phyloP scores from a whole-genome alignment of 2,113 vertebrate species.

The Galbula dea region DNA sequence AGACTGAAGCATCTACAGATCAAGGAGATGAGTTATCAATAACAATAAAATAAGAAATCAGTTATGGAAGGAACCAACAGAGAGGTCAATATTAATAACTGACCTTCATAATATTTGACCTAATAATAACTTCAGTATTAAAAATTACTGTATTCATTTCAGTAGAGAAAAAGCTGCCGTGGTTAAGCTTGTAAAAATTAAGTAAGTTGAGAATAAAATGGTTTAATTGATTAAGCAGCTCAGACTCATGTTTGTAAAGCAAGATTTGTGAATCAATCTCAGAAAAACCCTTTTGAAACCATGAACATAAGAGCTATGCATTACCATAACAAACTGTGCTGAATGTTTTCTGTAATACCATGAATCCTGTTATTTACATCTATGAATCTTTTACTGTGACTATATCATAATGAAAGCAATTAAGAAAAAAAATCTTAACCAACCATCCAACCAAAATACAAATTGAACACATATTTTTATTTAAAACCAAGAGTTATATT shows the following conservation, averaged over 20 bases:
- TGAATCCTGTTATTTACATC: not conserved
- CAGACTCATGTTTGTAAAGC: not conserved
- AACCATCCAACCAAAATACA: not conserved
- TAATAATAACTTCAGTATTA: not conserved
- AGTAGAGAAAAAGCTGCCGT: not conserved
- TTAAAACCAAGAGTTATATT: not conserved
- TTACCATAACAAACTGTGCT: not conserved
- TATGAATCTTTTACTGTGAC: not conserved
- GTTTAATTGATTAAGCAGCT: not conserved
- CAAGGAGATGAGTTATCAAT: not conserved
- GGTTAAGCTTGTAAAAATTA: not conserved
- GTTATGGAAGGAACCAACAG: not conserved
- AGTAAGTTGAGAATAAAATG: not conserved
- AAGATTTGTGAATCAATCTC: not conserved
- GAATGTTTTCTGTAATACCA: not conserved
- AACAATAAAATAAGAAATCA: not conserved
- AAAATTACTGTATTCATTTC: not conserved
- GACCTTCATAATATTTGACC: not conserved
- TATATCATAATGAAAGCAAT: not conserved
- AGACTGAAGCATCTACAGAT: not conserved
- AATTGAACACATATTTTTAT: not conserved
- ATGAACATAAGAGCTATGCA: not conserved
- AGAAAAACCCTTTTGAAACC: not conserved
- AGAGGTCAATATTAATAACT: not conserved
- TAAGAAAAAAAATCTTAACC: not conserved